Evolutionary conservation across 2,888 invertebrate species (phyloP), one percentile per base, ranked within the genome.

Genomic region (Rutpela maculata): DNA sequence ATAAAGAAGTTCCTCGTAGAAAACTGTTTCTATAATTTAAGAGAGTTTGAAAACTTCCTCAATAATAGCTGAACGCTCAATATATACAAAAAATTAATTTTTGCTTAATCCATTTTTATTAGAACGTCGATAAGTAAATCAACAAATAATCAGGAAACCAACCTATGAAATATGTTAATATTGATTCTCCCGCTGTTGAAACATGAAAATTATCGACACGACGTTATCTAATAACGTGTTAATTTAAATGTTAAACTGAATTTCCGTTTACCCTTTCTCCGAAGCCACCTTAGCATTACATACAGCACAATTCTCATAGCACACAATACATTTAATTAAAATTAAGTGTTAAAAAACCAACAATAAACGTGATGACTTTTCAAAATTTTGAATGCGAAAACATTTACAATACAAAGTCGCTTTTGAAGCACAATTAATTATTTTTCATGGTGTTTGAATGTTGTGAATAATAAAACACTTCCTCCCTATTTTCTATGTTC

Each of bases 361-460:
- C 80, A 80, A 80, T 78, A 50, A 26, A 74, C 66, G 62, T 63
- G 82, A 80, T 82, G 82, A 82, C 82, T 78, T 18, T 43, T 50
- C 80, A 76, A 76, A 71, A 78, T 74, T 57, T 66, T 73, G 74
- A 81, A 82, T 75, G 79, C 78, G 78, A 79, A 80, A 81, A 80
- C 82, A 80, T 82, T 82, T 80, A 82, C 80, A 80, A 82, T 78
- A 85, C 86, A 87, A 87, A 86, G 84, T 85, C 82, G 85, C 83
- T 87, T 86, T 87, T 88, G 87, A 88, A 88, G 88, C 86, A 88
- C 89, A 86, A 89, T 89, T 89, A 89, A 89, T 89, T 89, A 89
- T 88, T 89, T 89, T 89, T 89, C 89, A 89, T 89, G 89, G 88
- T 89, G 87, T 86, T 89, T 89, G 89, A 86, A 85, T 87, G 85